These are phyloP conservation scores for Pterois miles DNA, from an alignment of 2,797 vertebrate species.

Conservation along the genomic window DNA sequence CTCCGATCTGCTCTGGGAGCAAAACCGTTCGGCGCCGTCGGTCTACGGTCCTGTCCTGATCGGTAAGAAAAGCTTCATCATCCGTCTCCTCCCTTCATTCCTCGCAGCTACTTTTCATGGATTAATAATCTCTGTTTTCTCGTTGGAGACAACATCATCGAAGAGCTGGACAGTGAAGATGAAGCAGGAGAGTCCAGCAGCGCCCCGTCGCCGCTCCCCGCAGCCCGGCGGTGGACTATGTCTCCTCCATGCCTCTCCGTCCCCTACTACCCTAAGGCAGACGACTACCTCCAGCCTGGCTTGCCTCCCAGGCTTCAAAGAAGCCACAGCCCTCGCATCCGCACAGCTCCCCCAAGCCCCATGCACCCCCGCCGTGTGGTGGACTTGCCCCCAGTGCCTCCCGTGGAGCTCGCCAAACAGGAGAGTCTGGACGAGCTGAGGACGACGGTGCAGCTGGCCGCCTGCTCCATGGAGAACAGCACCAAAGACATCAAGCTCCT, in stretches of 20 bases:
- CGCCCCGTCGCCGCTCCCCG: neutral
- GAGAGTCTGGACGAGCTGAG: constrained; percentile 77
- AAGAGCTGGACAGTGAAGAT: constrained; percentile 43
- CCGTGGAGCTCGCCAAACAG: constrained; percentile 64
- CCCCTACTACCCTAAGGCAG: constrained; percentile 27
- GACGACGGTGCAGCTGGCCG: constrained; percentile 65
- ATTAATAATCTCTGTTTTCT: constrained; percentile 52
- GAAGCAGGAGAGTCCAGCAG: neutral
- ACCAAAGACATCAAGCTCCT: constrained; percentile 72
- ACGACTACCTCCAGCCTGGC: constrained; percentile 23
- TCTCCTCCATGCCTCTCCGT: constrained; percentile 32
- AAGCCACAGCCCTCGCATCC: constrained; percentile 36
- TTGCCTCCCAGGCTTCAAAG: neutral
- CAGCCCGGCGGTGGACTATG: constrained; percentile 27
- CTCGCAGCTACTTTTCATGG: neutral
- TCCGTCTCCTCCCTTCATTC: constrained; percentile 7
- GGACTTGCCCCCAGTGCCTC: neutral
- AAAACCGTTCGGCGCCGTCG: constrained; percentile 60
- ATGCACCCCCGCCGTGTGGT: constrained; percentile 30
- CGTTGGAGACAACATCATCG: constrained; percentile 62
- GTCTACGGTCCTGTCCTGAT: constrained; percentile 68
- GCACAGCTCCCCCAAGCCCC: constrained; percentile 76
- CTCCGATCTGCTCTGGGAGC: constrained; percentile 59
- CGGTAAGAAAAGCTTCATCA: constrained; percentile 67
- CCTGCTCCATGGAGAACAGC: constrained; percentile 76